Conservation (phyloP, 1,140 invertebrate species). For the Drosophila fuyamai region DNA sequence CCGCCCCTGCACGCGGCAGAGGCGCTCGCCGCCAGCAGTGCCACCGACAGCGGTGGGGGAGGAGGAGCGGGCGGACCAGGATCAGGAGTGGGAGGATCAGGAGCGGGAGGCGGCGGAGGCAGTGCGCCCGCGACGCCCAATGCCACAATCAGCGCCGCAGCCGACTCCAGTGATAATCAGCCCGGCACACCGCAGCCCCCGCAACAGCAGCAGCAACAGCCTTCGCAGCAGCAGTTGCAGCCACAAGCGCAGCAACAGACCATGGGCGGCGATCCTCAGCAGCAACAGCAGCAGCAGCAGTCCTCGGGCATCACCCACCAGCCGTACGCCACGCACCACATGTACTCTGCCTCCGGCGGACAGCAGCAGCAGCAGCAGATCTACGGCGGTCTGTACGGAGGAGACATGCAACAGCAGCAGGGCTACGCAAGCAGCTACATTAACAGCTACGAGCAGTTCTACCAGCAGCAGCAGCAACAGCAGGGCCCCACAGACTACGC, state of each 20-base stretch:
- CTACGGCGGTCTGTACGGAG: conserved; percentile 88
- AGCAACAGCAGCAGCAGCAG: conserved; percentile 5
- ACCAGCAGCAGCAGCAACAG: conserved; percentile 73
- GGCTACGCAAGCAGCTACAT: conserved; percentile 73
- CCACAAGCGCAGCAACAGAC: conserved; percentile 44
- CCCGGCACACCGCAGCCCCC: conserved; percentile 78
- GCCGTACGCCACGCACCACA: conserved; percentile 70
- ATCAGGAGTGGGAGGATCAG: neutral
- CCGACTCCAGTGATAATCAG: conserved; percentile 84
- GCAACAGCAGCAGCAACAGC: conserved; percentile 46
- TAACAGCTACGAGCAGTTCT: conserved; percentile 83
- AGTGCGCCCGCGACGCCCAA: conserved; percentile 68
- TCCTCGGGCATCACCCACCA: conserved; percentile 82
- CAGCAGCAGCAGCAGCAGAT: conserved; percentile 69
- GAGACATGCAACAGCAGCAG: conserved; percentile 86
- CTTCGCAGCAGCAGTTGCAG: conserved; percentile 57
- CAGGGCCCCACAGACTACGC: conserved; percentile 54
- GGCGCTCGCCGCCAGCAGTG: conserved; percentile 59
- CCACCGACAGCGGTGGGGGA: conserved; percentile 26
- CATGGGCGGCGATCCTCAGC: conserved; percentile 6
- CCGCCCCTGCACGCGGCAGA: conserved; percentile 84
- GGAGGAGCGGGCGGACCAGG: conserved; percentile 20
- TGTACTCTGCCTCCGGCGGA: conserved; percentile 52
- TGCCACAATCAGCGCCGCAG: conserved; percentile 80
- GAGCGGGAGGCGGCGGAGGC: conserved; percentile 28